These are phyloP conservation scores for Tinea semifulvella DNA, from an alignment of 2,888 invertebrate genomes.

Conservation along the genomic window DNA sequence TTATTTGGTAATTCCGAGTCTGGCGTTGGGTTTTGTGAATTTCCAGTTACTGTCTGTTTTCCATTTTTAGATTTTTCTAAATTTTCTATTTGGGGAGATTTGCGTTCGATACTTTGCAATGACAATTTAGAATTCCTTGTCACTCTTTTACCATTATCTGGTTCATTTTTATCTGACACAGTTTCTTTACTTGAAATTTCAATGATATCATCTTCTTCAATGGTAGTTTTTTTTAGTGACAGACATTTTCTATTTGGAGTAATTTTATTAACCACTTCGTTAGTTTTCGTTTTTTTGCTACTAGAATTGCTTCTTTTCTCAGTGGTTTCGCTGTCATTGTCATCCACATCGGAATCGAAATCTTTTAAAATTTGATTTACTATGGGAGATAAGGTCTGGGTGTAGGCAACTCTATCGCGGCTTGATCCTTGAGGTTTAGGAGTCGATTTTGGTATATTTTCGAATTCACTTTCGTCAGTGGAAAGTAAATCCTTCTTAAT, in stretches of 20 bases:
- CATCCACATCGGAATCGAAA: conserved; percentile 22
- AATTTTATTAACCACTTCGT: background rate
- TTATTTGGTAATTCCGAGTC: conserved; percentile 40
- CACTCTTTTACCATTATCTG: background rate
- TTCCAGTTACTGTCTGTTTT: background rate
- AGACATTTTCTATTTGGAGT: background rate
- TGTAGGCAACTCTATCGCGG: background rate
- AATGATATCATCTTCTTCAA: background rate
- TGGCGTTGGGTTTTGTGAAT: background rate
- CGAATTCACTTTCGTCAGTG: conserved; percentile 2
- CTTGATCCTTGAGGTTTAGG: conserved; percentile 9
- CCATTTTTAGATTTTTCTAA: no score
- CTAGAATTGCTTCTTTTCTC: conserved; percentile 2
- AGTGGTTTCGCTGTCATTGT: background rate
- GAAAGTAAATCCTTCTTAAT: conserved; percentile 34
- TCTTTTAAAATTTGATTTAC: conserved; percentile 42
- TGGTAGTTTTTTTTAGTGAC: background rate
- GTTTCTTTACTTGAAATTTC: background rate
- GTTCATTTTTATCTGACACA: background rate
- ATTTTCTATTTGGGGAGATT: background rate
- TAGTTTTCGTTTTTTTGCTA: background rate
- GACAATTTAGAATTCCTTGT: background rate
- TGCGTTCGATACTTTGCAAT: background rate
- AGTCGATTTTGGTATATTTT: background rate
- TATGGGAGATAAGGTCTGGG: conserved; percentile 37